phyloP scores from a whole-genome alignment of 2,113 vertebrate species.

The Microcebus jonahi region DNA sequence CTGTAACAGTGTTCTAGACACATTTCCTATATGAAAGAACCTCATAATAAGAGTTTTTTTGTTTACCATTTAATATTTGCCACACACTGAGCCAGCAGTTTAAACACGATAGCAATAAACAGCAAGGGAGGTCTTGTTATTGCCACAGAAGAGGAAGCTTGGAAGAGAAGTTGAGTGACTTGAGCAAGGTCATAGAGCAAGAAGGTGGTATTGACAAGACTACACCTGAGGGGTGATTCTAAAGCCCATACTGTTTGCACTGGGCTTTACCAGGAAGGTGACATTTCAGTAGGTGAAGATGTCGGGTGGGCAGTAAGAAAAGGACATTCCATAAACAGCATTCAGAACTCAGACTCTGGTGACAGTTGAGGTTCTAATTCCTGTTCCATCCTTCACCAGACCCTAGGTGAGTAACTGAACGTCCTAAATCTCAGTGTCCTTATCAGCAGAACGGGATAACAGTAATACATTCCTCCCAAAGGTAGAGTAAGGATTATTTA shows the following conservation, averaged over 20 bases:
- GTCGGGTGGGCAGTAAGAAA: background rate
- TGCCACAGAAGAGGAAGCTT: background rate
- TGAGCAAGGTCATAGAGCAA: background rate
- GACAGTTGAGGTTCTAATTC: background rate
- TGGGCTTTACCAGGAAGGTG: background rate
- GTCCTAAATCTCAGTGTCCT: background rate
- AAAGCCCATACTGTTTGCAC: background rate
- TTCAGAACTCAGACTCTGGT: background rate
- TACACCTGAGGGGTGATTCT: background rate
- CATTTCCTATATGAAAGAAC: constrained; percentile 1
- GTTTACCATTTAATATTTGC: constrained; percentile 39
- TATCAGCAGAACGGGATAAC: constrained; percentile 27
- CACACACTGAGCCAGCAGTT: background rate
- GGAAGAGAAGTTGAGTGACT: background rate
- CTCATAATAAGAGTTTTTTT: constrained; percentile 17
- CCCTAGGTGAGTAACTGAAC: background rate
- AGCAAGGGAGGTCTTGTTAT: background rate
- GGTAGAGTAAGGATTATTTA: background rate
- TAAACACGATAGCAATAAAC: background rate
- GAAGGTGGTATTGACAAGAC: background rate
- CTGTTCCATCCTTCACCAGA: background rate
- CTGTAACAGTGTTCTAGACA: background rate
- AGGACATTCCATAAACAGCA: background rate
- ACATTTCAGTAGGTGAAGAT: background rate
- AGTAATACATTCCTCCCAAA: constrained; percentile 2